phyloP scores from a whole-genome alignment of 2,113 vertebrate species.

The Scytalopus superciliaris region DNA sequence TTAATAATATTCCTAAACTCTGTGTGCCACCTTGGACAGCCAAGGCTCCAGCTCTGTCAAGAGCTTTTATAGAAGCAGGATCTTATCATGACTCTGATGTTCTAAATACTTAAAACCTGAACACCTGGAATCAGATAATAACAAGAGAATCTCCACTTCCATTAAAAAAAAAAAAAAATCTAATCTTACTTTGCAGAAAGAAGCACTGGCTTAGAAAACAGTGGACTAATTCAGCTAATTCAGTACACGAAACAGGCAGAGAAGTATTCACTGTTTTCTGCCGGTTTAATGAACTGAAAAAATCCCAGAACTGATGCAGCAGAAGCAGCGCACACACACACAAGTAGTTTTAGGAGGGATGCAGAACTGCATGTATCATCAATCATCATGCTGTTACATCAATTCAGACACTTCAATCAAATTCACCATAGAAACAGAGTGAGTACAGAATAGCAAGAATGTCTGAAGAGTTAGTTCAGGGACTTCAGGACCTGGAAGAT shows the following conservation, averaged over 20 bases:
- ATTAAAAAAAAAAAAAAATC: background rate
- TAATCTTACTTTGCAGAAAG: background rate
- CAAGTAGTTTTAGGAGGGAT: background rate
- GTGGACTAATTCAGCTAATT: background rate
- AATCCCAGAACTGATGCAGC: background rate
- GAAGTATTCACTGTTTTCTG: background rate
- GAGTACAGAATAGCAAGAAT: background rate
- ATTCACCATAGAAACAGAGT: background rate
- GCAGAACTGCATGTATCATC: background rate
- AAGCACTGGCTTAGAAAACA: background rate
- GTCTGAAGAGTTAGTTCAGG: background rate
- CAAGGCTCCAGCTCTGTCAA: background rate
- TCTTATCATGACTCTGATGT: background rate
- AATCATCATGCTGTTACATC: background rate
- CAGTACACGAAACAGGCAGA: background rate
- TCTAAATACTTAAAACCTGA: background rate
- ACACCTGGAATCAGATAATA: background rate
- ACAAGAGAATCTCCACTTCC: background rate
- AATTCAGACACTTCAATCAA: background rate
- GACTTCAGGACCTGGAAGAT: background rate
- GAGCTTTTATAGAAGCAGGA: background rate
- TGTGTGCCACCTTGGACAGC: background rate
- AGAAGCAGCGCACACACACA: background rate
- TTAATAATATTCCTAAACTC: background rate
- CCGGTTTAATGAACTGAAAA: background rate